phyloP scores from a whole-genome alignment of 2,888 invertebrate species.

The Tenodera sinensis region DNA sequence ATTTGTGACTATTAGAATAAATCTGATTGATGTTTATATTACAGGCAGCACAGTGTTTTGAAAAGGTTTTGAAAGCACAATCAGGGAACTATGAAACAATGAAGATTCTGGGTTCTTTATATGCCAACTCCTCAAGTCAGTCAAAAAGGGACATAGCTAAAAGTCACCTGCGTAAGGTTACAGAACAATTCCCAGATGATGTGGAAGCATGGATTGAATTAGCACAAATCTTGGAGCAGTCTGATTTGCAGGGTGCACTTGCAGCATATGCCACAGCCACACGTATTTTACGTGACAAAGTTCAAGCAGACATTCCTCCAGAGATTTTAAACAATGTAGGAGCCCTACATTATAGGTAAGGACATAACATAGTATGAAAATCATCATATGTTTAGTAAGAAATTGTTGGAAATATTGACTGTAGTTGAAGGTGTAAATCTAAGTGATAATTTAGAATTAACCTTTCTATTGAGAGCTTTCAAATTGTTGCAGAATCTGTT shows the following conservation, averaged over 20 bases:
- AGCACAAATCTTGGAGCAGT: conserved; percentile 95
- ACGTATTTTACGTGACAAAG: conserved; percentile 86
- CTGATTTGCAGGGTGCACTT: conserved; percentile 83
- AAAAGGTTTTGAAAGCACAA: conserved; percentile 95
- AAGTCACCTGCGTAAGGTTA: conserved; percentile 89
- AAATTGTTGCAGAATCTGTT: too few relatives aligned
- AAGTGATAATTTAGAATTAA: too few relatives aligned
- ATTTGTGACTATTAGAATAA: too few relatives aligned
- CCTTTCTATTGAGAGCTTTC: too few relatives aligned
- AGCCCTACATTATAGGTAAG: conserved; percentile 75
- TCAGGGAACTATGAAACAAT: conserved; percentile 99
- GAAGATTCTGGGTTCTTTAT: conserved; percentile 97
- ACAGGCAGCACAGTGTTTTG: conserved; percentile 96
- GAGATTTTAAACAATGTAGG: conserved; percentile 98
- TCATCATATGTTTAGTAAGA: background rate
- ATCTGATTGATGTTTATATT: background rate
- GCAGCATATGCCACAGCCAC: conserved; percentile 92
- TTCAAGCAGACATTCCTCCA: conserved; percentile 91
- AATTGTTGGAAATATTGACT: too few relatives aligned
- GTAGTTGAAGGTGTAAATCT: too few relatives aligned
- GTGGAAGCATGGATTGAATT: conserved; percentile 99
- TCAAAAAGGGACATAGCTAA: conserved; percentile 90
- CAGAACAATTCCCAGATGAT: conserved; percentile 96
- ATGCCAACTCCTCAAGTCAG: conserved; percentile 85
- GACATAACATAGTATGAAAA: background rate